Conservation (phyloP, 2,797 vertebrate species). For the Oophaga sylvatica region DNA sequence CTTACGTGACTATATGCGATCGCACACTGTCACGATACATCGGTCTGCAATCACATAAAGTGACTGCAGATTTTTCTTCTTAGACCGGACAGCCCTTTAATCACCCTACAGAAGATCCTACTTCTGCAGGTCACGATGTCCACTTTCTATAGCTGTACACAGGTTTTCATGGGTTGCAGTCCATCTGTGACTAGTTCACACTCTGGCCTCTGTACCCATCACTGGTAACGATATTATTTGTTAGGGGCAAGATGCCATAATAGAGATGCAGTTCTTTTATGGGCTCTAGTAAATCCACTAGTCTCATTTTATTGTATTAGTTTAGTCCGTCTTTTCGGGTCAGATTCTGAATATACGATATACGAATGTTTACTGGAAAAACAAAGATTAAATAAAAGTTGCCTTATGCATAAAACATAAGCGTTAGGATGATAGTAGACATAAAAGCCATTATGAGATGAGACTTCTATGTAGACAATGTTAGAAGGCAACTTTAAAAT, state of each 20-base stretch:
- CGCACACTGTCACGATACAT: no score
- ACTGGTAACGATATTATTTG: neutral
- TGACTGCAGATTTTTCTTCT: no score
- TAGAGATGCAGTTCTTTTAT: neutral
- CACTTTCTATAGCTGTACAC: constrained; percentile 6
- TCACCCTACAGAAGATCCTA: neutral
- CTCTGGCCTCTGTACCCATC: neutral
- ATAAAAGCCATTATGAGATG: neutral
- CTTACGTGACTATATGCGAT: no score
- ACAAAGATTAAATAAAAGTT: constrained; percentile 19
- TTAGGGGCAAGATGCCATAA: no score
- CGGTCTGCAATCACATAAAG: no score
- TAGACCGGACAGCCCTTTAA: no score
- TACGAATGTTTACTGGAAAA: constrained; percentile 6
- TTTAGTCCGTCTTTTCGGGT: neutral
- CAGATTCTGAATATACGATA: neutral
- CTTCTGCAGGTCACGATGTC: neutral
- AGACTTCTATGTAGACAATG: neutral
- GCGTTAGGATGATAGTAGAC: neutral
- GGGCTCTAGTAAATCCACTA: neutral
- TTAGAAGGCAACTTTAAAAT: neutral
- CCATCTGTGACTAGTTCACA: neutral
- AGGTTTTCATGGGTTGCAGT: neutral
- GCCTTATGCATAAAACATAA: neutral
- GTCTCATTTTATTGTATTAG: neutral